Evolutionary conservation across 2,113 vertebrate genomes (phyloP).

Genomic region (Oncorhynchus gorbuscha): DNA sequence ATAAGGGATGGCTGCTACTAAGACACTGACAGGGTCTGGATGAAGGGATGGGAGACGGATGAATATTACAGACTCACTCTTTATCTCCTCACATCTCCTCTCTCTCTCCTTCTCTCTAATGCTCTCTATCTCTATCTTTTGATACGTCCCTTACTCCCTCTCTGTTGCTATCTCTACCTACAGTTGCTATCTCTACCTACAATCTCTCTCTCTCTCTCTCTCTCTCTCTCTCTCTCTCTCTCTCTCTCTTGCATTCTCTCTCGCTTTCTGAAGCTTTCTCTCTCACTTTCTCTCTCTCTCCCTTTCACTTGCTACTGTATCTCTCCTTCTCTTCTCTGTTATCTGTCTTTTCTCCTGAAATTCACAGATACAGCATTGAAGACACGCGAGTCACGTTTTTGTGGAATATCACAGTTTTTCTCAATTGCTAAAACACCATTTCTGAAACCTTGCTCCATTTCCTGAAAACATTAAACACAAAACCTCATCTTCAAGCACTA

Average conservation of each 20-base stretch:
- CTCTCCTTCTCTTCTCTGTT: background rate
- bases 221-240: background rate
- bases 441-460: no score
- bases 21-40: slow-evolving; percentile 28
- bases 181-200: no score
- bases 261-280: background rate
- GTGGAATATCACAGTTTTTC: no score
- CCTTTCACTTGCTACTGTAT: slow-evolving; percentile 17
- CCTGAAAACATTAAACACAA: no score
- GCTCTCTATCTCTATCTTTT: slow-evolving; percentile 8
- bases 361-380: background rate
- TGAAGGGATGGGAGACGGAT: slow-evolving; percentile 40
- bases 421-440: no score
- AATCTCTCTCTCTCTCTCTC: no score
- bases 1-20: background rate
- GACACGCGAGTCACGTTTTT: background rate
- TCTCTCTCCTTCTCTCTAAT: slow-evolving; percentile 13
- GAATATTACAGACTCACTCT: slow-evolving; percentile 55
- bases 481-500: no score
- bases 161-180: background rate
- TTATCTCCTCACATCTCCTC: slow-evolving; percentile 1
- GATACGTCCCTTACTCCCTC: background rate
- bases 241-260: slow-evolving; percentile 5
- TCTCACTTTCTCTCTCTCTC: background rate
- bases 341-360: background rate